Conservation (phyloP, 2,888 invertebrate species). For the Syrista parreyssii region DNA sequence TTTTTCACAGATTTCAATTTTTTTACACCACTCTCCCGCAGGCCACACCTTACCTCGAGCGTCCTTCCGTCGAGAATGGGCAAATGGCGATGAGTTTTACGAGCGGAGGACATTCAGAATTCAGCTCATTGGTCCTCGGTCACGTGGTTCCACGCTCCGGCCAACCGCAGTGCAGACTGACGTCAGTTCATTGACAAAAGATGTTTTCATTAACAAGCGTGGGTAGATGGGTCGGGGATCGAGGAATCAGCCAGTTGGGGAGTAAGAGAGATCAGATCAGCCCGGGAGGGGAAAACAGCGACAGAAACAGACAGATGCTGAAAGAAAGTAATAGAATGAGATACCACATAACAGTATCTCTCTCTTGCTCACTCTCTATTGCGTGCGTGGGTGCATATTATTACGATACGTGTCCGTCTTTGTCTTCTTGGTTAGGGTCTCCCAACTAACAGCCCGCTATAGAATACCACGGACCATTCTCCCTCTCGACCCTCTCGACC, state of each 20-base stretch:
- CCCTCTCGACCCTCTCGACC: not conserved
- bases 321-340: not conserved
- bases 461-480: not conserved
- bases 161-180: slow-evolving; percentile 62
- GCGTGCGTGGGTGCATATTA: slow-evolving; percentile 45
- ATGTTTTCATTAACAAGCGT: slow-evolving; percentile 64
- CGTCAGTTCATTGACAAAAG: slow-evolving; percentile 71
- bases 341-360: not conserved
- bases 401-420: slow-evolving; percentile 22
- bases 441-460: not conserved
- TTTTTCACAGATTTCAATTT: slow-evolving; percentile 4
- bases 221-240: slow-evolving; percentile 47
- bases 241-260: slow-evolving; percentile 14
- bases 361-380: slow-evolving; percentile 22
- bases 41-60: slow-evolving; percentile 60
- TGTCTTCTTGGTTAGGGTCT: not conserved
- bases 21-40: slow-evolving; percentile 32
- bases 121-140: slow-evolving; percentile 58
- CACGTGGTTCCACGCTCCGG: slow-evolving; percentile 60
- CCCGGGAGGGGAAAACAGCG: not conserved
- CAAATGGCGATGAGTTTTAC: slow-evolving; percentile 49
- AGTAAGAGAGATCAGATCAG: not conserved
- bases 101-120: slow-evolving; percentile 47
- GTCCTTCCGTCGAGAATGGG: slow-evolving; percentile 60
- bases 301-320: not conserved